Evolutionary conservation across 2,888 invertebrate genomes (phyloP).

Genomic region (Drosophila quinaria): DNA sequence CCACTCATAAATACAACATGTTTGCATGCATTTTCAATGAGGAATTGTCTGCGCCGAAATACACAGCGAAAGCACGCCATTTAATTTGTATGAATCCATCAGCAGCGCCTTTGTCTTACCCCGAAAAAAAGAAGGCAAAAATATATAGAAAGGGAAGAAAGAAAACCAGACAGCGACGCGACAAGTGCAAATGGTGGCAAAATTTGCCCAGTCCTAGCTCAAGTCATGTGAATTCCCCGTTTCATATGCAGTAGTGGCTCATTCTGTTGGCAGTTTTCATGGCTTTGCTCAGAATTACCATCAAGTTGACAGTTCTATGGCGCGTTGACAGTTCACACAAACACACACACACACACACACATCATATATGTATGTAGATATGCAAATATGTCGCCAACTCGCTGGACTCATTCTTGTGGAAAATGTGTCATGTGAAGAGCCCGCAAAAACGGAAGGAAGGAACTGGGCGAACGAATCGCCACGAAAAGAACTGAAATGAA

Average conservation of each 20-base stretch:
- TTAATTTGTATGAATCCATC: slow-evolving; percentile 82
- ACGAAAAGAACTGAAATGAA: slow-evolving; percentile 30
- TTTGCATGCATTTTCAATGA: slow-evolving; percentile 78
- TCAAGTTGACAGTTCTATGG: slow-evolving; percentile 84
- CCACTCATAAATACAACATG: slow-evolving; percentile 74
- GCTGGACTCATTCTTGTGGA: slow-evolving; percentile 77
- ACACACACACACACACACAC: slow-evolving; percentile 50
- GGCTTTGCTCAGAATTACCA: slow-evolving; percentile 80
- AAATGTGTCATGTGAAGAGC: slow-evolving; percentile 70
- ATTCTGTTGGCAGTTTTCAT: slow-evolving; percentile 71
- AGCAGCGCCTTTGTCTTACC: slow-evolving; percentile 73
- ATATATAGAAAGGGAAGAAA: background rate
- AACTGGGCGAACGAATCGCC: slow-evolving; percentile 57
- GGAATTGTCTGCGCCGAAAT: slow-evolving; percentile 69
- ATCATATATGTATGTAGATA: slow-evolving; percentile 59
- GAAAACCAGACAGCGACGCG: slow-evolving; percentile 55
- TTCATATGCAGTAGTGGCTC: slow-evolving; percentile 28
- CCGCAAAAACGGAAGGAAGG: slow-evolving; percentile 80
- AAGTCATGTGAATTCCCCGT: slow-evolving; percentile 7
- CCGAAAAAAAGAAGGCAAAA: slow-evolving; percentile 19
- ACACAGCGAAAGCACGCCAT: slow-evolving; percentile 55
- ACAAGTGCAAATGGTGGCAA: slow-evolving; percentile 52
- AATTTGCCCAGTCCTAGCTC: background rate
- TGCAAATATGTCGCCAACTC: slow-evolving; percentile 77
- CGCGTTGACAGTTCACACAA: slow-evolving; percentile 82